phyloP scores from a whole-genome alignment of 2,797 vertebrate genomes.

The Notolabrus celidotus region DNA sequence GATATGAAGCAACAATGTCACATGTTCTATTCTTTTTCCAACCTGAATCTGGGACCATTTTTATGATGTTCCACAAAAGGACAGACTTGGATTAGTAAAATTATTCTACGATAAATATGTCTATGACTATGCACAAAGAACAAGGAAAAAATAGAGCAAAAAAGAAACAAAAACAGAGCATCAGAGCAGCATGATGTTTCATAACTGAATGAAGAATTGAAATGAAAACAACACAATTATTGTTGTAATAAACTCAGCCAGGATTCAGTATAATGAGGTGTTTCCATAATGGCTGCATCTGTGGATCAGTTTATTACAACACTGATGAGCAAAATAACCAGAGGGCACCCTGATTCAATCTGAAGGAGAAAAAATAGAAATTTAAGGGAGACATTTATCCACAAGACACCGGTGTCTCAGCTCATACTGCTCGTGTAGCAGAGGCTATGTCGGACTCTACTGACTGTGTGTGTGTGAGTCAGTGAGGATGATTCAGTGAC shows the following conservation, averaged over 20 bases:
- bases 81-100: too few species aligned
- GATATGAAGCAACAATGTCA: too few species aligned
- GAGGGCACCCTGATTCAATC: conserved; percentile 21
- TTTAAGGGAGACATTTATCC: conserved; percentile 16
- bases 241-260: conserved; percentile 21
- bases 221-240: conserved; percentile 26
- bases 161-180: neutral
- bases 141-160: too few species aligned
- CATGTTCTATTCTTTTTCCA: too few species aligned
- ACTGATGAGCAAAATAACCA: conserved; percentile 29
- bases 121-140: too few species aligned
- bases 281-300: conserved; percentile 30
- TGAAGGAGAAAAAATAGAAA: conserved; percentile 6
- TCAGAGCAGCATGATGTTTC: neutral
- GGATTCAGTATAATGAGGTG: conserved; percentile 17
- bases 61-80: too few species aligned
- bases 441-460: conserved; percentile 17
- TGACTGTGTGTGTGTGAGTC: conserved; percentile 43
- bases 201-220: conserved; percentile 11
- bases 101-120: too few species aligned
- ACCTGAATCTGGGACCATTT: too few species aligned
- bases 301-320: conserved; percentile 22
- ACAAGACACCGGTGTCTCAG: conserved; percentile 13
- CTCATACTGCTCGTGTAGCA: conserved; percentile 28
- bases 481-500: conserved; percentile 63